Evolutionary conservation across 2,113 vertebrate species (phyloP), one percentile per base, ranked within the genome.

Genomic region (Panthera leo): DNA sequence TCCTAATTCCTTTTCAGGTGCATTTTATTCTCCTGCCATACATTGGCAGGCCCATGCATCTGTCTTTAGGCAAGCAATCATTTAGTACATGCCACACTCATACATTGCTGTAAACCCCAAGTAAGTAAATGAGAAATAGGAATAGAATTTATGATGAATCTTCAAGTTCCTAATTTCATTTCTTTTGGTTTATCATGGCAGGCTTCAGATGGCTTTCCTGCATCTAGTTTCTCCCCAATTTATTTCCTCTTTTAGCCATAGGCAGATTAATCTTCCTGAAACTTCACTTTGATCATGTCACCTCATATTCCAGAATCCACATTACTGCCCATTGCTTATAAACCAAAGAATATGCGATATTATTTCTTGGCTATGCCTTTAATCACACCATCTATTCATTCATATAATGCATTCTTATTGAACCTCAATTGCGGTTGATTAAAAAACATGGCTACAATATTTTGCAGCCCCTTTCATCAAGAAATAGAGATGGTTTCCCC

Each of bases 181-280:
- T 48, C 10, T 89, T 96, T 67, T 61, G 53, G 34, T 76, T 94
- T 95, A 95, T 93, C 71, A 79, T 63, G 34, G 39, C 63, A 96
- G 58, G n/a, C 11, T 94, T 97, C 45, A 63, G 73, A 97, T 63
- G 85, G 85, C 89, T 95, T 94, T 53, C 5, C 65, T 36, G 1
- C 12, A 42, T 83, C 67, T 95, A 42, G 34, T 68, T 83, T 73
- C 23, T 93, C 11, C n/a, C 39, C n/a, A 73, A 1, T 93, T 86
- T 85, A 73, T 85, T 95, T 95, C 10, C 31, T 85, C 25, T 58
- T 88, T 13, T 67, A 82, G 61, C 51, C 71, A 58, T 5, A 55
- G 10, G 29, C 29, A 94, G 34, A 91, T 96, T 31, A 78, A 78
- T 96, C 79, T 95, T 95, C 29, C 25, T 70, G 55, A 93, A 96